Conservation (phyloP, 2,113 vertebrate genomes). For the Atherinomorus stipes region DNA sequence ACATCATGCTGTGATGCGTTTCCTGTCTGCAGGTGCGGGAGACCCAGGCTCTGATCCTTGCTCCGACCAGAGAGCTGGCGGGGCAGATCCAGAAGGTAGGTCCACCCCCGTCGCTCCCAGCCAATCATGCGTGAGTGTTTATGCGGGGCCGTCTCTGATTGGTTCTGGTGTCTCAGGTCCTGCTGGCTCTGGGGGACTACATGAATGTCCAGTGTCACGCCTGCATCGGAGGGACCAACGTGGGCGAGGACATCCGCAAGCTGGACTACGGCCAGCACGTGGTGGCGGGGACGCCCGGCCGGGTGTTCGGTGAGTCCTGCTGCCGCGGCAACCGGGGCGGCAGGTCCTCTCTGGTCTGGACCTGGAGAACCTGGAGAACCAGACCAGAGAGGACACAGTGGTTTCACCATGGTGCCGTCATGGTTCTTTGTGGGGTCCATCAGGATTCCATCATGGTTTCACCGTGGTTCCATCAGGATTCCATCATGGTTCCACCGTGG, state of each 20-base stretch:
- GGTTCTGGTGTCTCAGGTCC: slow-evolving; percentile 82
- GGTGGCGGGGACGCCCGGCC: slow-evolving; percentile 93
- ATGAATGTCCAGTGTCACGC: slow-evolving; percentile 99
- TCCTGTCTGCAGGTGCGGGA: slow-evolving; percentile 88
- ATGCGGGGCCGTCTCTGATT: slow-evolving; percentile 23
- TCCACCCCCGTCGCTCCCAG: accelerated
- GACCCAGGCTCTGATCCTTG: slow-evolving; percentile 95
- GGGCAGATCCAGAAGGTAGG: slow-evolving; percentile 99
- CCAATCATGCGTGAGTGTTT: background rate
- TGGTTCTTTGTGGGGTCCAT: too few species aligned
- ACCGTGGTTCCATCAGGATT: too few species aligned
- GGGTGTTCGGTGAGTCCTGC: slow-evolving; percentile 94
- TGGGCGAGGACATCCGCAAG: slow-evolving; percentile 96
- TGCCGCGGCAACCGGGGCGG: too few species aligned
- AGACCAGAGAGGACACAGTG: too few species aligned
- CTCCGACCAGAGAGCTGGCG: slow-evolving; percentile 94
- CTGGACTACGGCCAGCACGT: slow-evolving; percentile 97
- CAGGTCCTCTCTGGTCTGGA: too few species aligned
- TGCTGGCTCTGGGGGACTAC: slow-evolving; percentile 96
- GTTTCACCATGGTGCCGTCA: too few species aligned
- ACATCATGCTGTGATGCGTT: background rate
- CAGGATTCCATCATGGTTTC: too few species aligned
- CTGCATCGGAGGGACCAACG: slow-evolving; percentile 97
- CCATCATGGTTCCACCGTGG: too few species aligned
- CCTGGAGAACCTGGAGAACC: too few species aligned